These are phyloP conservation scores for Drosophila limbata DNA, from an alignment of 2,888 invertebrate genomes.

Conservation along the genomic window DNA sequence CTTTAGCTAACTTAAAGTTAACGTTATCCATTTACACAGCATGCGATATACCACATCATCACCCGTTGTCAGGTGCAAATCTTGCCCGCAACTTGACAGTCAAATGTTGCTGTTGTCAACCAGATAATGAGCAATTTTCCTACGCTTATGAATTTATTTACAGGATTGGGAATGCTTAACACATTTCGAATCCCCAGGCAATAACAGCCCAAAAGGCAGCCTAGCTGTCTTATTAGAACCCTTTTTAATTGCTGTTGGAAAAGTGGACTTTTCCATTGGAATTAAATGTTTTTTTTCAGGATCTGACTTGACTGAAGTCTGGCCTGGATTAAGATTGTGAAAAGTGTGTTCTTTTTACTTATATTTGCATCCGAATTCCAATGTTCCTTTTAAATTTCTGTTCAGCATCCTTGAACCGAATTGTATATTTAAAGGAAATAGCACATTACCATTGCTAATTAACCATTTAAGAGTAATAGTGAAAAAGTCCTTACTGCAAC, in stretches of 20 bases:
- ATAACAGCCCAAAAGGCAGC: too few relatives aligned
- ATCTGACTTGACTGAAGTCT: background rate
- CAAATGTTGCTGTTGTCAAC: slow-evolving; percentile 7
- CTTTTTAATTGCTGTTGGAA: background rate
- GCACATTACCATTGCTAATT: slow-evolving; percentile 61
- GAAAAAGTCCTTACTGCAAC: slow-evolving; percentile 18
- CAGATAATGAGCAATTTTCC: background rate
- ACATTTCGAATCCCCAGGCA: background rate
- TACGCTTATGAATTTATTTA: background rate
- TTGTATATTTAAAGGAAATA: slow-evolving; percentile 13
- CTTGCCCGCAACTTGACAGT: slow-evolving; percentile 29
- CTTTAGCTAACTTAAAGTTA: slow-evolving; percentile 52
- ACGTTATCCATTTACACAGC: slow-evolving; percentile 28
- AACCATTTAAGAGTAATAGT: slow-evolving; percentile 54
- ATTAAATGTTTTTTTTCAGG: background rate
- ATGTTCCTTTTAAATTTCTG: background rate
- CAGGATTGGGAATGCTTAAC: background rate
- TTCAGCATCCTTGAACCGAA: slow-evolving; percentile 2
- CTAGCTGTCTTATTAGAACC: background rate
- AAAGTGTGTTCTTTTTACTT: too few relatives aligned
- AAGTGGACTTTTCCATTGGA: background rate
- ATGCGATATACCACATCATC: slow-evolving; percentile 22
- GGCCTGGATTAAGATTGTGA: background rate
- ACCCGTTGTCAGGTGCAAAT: slow-evolving; percentile 12
- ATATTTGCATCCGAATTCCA: background rate